Evolutionary conservation across 2,113 vertebrate genomes (phyloP).

Genomic region (Tricholaema leucomelas): DNA sequence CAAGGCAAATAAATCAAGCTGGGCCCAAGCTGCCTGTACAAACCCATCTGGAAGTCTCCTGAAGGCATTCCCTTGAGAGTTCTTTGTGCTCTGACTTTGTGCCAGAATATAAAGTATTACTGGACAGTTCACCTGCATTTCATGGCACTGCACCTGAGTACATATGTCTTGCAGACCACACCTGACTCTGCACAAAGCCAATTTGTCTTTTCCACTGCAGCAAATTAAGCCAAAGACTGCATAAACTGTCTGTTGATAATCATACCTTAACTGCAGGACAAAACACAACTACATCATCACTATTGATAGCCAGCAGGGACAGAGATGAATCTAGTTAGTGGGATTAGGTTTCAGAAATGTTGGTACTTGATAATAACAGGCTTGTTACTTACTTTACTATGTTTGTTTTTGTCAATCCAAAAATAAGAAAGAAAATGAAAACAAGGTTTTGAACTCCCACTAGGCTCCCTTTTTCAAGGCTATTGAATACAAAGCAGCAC

Average conservation of each 20-base stretch:
- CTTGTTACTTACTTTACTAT: background rate
- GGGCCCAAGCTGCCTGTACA: background rate
- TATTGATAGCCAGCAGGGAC: background rate
- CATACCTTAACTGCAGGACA: background rate
- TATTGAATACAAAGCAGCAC: background rate
- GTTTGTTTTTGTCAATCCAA: background rate
- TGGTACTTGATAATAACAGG: background rate
- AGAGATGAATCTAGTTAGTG: background rate
- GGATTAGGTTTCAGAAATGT: background rate
- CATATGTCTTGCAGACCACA: background rate
- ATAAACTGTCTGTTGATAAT: background rate
- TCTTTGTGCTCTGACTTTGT: background rate
- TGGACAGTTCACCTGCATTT: slow-evolving; percentile 14
- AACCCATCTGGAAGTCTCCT: slow-evolving; percentile 12
- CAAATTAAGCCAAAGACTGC: background rate
- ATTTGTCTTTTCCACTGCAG: background rate
- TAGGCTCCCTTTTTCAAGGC: background rate
- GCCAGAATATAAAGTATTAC: background rate
- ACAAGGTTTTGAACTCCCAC: background rate
- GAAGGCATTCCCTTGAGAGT: background rate
- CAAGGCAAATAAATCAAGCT: slow-evolving; percentile 56
- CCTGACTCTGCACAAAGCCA: background rate
- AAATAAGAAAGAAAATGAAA: background rate
- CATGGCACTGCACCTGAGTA: background rate
- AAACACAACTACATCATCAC: background rate